Evolutionary conservation across 2,797 vertebrate genomes (phyloP).

Genomic region (Danio kyathit): DNA sequence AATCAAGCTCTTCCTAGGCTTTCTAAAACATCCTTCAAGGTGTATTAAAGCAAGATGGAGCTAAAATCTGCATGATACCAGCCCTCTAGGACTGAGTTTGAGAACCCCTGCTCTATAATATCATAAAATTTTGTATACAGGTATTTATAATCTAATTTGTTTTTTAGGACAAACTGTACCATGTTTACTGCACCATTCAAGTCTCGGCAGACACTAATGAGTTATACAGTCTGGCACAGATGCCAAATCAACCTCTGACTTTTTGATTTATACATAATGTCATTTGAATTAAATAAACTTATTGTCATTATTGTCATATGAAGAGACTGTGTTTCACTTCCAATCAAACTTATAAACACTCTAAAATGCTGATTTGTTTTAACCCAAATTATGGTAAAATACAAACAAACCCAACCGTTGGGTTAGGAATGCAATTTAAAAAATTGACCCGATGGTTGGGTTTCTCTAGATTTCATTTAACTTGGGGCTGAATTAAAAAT

Average conservation of each 20-base stretch:
- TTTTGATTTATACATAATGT: background rate
- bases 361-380: no score
- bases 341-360: background rate
- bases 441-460: no score
- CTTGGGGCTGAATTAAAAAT: no score
- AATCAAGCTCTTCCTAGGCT: no score
- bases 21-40: no score
- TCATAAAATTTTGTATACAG: background rate
- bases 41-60: no score
- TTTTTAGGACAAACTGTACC: background rate
- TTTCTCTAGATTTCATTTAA: no score
- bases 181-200: background rate
- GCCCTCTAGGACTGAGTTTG: no score
- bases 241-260: background rate
- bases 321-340: background rate
- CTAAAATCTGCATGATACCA: no score
- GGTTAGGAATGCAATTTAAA: no score
- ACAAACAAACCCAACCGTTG: no score
- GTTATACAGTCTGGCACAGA: slow-evolving; percentile 29
- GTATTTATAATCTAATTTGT: background rate
- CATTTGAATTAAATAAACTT: background rate
- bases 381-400: no score
- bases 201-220: background rate
- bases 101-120: background rate
- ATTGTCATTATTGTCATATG: background rate